Evolutionary conservation across 2,113 vertebrate genomes (phyloP), one percentile per base, ranked within the genome.

Genomic region (Scophthalmus maximus): DNA sequence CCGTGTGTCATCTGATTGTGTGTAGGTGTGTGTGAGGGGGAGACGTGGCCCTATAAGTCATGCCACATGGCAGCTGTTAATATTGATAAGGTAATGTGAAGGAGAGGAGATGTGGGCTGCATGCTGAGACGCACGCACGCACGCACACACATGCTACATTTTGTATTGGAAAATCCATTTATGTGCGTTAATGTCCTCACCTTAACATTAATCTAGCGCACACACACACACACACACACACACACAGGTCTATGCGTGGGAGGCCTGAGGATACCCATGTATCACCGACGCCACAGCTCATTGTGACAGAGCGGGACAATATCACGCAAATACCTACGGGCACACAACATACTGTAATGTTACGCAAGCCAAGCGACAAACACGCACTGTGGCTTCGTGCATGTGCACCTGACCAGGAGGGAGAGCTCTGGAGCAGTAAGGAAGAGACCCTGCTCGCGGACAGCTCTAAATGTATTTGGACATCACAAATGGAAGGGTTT

Each of bases 21-120:
- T 26, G 25, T 20, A 36, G 2, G 50, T 7, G 27, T 29, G 44
- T 15, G 47, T 34, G 56, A 8, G 52, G 0, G 59, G 25, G 36
- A 57, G 14, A 30, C 26, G 78, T 47, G 29, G 44, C 44, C 25
- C 52, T 27, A 36, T 79, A 74, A 67, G 46, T 82, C 40, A 62
- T 42, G 40, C 50, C 56, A 71, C 56, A 74, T 73, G 69, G 74
- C 64, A 32, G 78, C 61, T 53, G 70, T 85, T 78, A 80, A 83
- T 87, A 81, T 78, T 89, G 63, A 86, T 82, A 53, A 50, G 59
- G 63, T 49, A 27, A 56, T 47, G 52, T 62, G 56, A 79, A 56
- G 51, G 23, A 61, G 15, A 50, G 22, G 49, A 17, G n/a, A 58
- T 34, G 58, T 30, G 20, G 3, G 23, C 65, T 61, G 40, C 46